phyloP scores from a whole-genome alignment of 2,797 vertebrate genomes.

The Ctenosaura bakeri region DNA sequence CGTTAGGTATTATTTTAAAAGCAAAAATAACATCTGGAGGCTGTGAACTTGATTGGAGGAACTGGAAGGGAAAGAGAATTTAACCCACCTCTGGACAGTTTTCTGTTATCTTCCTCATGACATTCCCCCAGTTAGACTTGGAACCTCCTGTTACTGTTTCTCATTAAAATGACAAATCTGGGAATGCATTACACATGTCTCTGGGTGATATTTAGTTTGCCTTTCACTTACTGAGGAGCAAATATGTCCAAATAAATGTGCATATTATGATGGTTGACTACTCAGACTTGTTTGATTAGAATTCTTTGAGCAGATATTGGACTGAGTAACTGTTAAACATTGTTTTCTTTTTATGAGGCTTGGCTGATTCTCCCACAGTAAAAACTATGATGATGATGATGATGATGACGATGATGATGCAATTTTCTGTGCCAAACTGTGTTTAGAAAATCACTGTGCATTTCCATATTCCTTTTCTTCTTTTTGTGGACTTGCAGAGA shows the following conservation, averaged over 20 bases:
- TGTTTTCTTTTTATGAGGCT: background rate
- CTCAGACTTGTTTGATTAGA: background rate
- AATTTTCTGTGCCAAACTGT: background rate
- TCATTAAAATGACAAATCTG: background rate
- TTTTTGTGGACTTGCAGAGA: background rate
- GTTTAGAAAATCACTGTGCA: background rate
- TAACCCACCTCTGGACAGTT: background rate
- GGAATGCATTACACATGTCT: background rate
- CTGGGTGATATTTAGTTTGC: background rate
- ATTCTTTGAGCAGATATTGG: background rate
- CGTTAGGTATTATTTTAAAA: background rate
- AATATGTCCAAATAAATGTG: background rate
- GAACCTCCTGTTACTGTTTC: background rate
- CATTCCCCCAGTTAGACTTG: background rate
- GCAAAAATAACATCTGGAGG: background rate
- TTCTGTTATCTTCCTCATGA: background rate
- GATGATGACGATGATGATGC: too few species aligned
- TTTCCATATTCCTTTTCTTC: background rate
- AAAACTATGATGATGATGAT: too few species aligned
- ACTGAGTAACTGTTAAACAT: background rate
- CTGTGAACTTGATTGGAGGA: background rate
- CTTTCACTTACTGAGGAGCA: background rate
- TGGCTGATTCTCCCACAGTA: background rate
- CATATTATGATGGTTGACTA: too few species aligned
- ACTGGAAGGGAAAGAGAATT: background rate